Evolutionary conservation across 64 coral and sea anemone species (phyloP).

Genomic region (Stylophora pistillata): DNA sequence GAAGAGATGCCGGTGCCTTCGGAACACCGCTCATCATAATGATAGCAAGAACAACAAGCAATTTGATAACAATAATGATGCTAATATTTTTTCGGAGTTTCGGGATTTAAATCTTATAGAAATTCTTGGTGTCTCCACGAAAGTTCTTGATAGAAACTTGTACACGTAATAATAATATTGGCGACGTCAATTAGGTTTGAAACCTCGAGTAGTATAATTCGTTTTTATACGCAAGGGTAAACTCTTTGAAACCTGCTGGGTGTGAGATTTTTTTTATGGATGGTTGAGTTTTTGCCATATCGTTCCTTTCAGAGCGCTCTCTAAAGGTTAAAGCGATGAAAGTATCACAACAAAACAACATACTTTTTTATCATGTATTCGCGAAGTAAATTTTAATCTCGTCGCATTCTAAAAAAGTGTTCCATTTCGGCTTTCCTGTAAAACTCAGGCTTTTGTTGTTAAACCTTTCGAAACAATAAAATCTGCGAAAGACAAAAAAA

Average conservation of each 20-base stretch:
- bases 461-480: background rate
- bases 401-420: background rate
- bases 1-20: background rate
- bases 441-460: background rate
- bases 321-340: background rate
- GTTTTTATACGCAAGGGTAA: background rate
- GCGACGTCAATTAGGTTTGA: background rate
- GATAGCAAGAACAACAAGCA: background rate
- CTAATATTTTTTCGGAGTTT: background rate
- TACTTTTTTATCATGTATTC: background rate
- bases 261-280: background rate
- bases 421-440: background rate
- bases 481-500: background rate
- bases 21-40: background rate
- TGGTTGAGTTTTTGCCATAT: background rate
- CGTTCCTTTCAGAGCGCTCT: background rate
- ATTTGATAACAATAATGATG: background rate
- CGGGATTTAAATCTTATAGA: background rate
- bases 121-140: background rate
- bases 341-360: background rate
- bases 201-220: background rate
- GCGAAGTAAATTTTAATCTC: background rate
- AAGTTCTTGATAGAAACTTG: background rate
- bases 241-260: background rate
- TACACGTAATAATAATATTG: background rate